Evolutionary conservation across 1,140 invertebrate species (phyloP), one percentile per base, ranked within the genome.

Genomic region (Brachionus paranguensis): DNA sequence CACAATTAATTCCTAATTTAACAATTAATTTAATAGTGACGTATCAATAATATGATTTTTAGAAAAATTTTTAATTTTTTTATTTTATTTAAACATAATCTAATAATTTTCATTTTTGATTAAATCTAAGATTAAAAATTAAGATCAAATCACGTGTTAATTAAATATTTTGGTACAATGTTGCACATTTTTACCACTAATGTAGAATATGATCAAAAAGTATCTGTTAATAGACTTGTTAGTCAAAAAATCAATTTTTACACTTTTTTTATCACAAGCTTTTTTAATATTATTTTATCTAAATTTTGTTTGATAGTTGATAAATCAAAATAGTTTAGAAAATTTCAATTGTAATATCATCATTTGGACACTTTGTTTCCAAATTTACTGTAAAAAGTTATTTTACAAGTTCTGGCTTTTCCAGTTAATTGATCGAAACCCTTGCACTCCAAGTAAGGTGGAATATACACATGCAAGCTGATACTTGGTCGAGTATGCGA

Each of bases 401-500:
- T 93, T 64, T 92, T 91, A 85, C 91, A 89, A 33, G 89, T 90
- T 0, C 91, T 92, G 72, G 91, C 92, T 85, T 94, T 93, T 14
- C 96, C 96, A 0, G 95, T 97, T 85, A 93, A 92, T 86, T 96
- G 93, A 87, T 99, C 96, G 88, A 99, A 99, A 3, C 95, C 92
- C 0, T 93, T 91, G 88, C 97, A 99, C 53, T 92, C 89, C 68
- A 93, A 91, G 88, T 96, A 99, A 1, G 97, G 96, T 0, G 97
- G 97, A 86, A 93, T 95, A 89, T 99, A 99, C 0, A 99, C 91
- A 88, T 99, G 97, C 14, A 99, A 90, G 8, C 95, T 96, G 0
- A 98, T 93, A 0, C 96, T 94, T 2, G 92, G 91, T 86, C 97
- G 93, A 0, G 93, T 91, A 86, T 96, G 93, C 29, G 94, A 96